Conservation (phyloP, 2,888 invertebrate species). For the Rambutsinella grinnellia region DNA sequence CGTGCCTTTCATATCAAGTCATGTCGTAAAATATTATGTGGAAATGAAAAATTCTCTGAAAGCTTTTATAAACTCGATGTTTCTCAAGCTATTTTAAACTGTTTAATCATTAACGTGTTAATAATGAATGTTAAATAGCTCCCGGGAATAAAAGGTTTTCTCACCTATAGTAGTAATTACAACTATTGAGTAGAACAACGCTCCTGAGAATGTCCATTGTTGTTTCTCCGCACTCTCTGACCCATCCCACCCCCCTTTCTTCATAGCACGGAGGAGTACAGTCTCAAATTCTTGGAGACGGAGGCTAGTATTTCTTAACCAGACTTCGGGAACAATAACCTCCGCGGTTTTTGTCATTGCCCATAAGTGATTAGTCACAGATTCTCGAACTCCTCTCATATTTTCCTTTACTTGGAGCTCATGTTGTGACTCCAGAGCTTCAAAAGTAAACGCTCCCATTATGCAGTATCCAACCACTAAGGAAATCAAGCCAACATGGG, state of each 20-base stretch:
- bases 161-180: constrained; percentile 69
- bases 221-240: constrained; percentile 70
- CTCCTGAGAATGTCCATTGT: constrained; percentile 91
- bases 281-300: constrained; percentile 76
- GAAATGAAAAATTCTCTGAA: not conserved
- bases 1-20: constrained; percentile 24
- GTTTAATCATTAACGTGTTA: not conserved
- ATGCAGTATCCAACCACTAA: constrained; percentile 92
- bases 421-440: constrained; percentile 54
- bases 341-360: constrained; percentile 75
- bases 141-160: constrained; percentile 11
- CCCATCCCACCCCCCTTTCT: constrained; percentile 78
- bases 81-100: not conserved
- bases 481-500: constrained; percentile 88
- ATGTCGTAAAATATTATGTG: not conserved
- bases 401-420: constrained; percentile 76
- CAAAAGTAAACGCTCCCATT: constrained; percentile 87
- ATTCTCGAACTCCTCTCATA: constrained; percentile 79
- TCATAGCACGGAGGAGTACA: constrained; percentile 85
- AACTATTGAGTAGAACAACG: constrained; percentile 95
- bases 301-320: constrained; percentile 79
- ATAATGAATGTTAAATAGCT: too few relatives aligned
- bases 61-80: not conserved
- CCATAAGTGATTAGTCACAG: constrained; percentile 86
- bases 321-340: constrained; percentile 80